phyloP scores from a whole-genome alignment of 2,888 invertebrate species.

The Crioceris asparagi region DNA sequence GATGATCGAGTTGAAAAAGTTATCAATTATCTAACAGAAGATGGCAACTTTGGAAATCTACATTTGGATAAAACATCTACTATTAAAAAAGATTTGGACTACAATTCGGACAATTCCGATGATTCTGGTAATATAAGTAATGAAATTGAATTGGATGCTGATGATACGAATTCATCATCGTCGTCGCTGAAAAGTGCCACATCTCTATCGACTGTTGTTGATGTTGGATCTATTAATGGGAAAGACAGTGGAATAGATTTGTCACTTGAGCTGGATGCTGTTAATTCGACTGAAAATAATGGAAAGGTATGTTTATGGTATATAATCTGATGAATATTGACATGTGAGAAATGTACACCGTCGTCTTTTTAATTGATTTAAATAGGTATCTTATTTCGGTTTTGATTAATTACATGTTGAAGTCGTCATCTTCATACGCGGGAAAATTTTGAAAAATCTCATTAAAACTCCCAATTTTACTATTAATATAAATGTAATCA shows the following conservation, averaged over 20 bases:
- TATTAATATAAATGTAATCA: no score
- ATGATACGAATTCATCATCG: conserved; percentile 20
- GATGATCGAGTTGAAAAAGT: conserved; percentile 13
- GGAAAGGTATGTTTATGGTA: conserved; percentile 11
- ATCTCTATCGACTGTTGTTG: conserved; percentile 16
- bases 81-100: conserved; percentile 30
- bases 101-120: conserved; percentile 59
- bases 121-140: conserved; percentile 76
- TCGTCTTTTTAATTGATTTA: no score
- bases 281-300: neutral
- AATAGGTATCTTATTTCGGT: no score
- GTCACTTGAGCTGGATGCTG: no score
- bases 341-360: no score
- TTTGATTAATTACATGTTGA: no score
- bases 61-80: conserved; percentile 5
- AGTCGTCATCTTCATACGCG: no score
- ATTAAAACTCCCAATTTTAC: no score
- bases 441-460: no score
- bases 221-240: conserved; percentile 12
- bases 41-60: conserved; percentile 3
- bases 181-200: conserved; percentile 18
- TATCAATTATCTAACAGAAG: conserved; percentile 12
- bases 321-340: no score
- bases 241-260: conserved; percentile 16
- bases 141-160: conserved; percentile 45